These are phyloP conservation scores for Pycnonotus jocosus DNA, from an alignment of 2,113 vertebrate species.

Conservation along the genomic window DNA sequence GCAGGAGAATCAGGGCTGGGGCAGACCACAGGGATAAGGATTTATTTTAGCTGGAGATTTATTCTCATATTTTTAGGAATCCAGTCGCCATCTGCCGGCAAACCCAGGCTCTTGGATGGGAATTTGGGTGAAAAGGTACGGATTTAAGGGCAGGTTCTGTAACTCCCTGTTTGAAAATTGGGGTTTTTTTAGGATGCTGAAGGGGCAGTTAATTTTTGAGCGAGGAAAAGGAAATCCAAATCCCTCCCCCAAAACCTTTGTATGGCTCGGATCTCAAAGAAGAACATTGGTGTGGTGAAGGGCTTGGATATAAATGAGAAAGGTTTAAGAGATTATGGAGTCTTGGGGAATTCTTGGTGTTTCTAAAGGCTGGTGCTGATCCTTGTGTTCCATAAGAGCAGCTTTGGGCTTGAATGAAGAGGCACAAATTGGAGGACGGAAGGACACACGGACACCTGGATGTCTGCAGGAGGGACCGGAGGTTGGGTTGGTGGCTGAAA, in stretches of 20 bases:
- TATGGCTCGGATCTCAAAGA: accelerated
- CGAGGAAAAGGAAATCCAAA: accelerated
- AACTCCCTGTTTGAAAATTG: accelerated
- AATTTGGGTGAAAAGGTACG: background rate
- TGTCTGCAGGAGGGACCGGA: background rate
- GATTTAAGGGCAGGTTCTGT: background rate
- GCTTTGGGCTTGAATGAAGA: too few relatives aligned
- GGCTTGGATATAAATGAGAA: accelerated
- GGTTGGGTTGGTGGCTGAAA: background rate
- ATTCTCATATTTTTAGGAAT: background rate
- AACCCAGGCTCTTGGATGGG: accelerated
- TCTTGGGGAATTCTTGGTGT: too few relatives aligned
- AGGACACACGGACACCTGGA: background rate
- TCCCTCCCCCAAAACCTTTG: accelerated
- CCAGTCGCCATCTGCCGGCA: background rate
- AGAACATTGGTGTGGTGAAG: accelerated
- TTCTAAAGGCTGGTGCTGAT: background rate
- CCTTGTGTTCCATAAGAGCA: background rate
- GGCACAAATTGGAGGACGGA: background rate
- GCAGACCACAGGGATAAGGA: too few relatives aligned
- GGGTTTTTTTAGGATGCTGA: background rate
- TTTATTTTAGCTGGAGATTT: background rate
- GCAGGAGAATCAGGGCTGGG: accelerated
- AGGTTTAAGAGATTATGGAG: background rate
- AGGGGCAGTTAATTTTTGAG: background rate